A percentile compares a stretch with the other conserved stretches of the same genome.
phyloP scores from a whole-genome alignment of 2,113 vertebrate species.

The Phycodurus eques region DNA sequence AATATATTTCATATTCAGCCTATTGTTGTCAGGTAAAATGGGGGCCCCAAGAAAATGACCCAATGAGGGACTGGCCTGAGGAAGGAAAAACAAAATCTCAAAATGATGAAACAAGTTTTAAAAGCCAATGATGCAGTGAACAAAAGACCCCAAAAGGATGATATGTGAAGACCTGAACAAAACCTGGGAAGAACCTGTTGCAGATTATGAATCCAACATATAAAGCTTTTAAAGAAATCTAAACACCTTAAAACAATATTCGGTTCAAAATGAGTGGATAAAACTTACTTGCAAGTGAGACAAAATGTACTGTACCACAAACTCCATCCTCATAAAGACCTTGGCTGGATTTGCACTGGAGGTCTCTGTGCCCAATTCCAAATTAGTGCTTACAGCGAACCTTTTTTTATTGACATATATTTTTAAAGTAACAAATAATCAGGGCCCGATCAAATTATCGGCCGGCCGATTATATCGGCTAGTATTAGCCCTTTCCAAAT shows the following conservation, averaged over 20 bases:
- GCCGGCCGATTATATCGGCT: no score
- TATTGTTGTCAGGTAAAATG: conserved; percentile 58
- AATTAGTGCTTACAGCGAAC: neutral
- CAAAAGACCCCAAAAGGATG: conserved; percentile 34
- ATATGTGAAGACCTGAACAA: conserved; percentile 45
- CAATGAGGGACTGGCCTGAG: conserved; percentile 48
- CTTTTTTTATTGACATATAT: neutral
- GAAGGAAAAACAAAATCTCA: conserved; percentile 64
- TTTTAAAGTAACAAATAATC: neutral
- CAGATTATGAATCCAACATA: conserved; percentile 22
- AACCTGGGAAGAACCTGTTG: conserved; percentile 48
- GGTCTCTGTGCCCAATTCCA: no score
- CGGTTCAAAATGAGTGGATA: no score
- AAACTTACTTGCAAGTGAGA: no score
- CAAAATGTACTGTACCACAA: no score
- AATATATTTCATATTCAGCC: conserved; percentile 61
- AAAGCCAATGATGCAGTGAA: conserved; percentile 31
- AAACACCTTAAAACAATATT: neutral
- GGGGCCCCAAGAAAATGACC: conserved; percentile 47
- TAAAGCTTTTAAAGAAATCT: neutral
- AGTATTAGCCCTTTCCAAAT: no score
- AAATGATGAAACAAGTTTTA: conserved; percentile 54
- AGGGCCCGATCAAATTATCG: no score
- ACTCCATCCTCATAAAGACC: neutral
- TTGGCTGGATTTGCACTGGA: no score